Evolutionary conservation across 2,888 invertebrate species (phyloP).

Genomic region (Sthenelais limicola): DNA sequence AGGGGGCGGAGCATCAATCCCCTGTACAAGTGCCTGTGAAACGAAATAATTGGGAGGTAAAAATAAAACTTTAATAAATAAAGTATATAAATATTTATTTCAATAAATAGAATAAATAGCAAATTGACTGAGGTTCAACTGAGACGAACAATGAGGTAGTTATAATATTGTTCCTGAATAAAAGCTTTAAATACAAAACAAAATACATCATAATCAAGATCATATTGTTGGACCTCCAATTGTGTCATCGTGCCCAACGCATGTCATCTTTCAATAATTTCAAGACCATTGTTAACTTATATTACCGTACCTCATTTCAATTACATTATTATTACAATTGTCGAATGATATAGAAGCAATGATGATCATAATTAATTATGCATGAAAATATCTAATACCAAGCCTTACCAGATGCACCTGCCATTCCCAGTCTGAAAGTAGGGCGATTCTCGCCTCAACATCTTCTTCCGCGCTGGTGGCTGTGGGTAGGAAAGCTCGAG

Average conservation of each 20-base stretch:
- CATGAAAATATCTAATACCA: not conserved
- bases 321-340: not conserved
- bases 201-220: no score
- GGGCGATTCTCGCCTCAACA: not conserved
- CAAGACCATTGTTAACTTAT: not conserved
- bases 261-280: not conserved
- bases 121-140: not conserved
- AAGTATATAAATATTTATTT: not conserved
- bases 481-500: no score
- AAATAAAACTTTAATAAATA: not conserved
- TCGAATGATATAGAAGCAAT: no score
- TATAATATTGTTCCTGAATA: not conserved
- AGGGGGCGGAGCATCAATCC: not conserved
- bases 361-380: no score
- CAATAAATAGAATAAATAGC: not conserved
- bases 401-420: conserved; percentile 10
- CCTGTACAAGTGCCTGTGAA: not conserved
- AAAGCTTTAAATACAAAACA: not conserved
- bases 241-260: no score
- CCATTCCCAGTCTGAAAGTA: conserved; percentile 11
- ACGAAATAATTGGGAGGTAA: not conserved
- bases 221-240: no score
- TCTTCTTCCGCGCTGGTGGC: not conserved
- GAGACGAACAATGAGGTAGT: not conserved
- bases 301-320: not conserved